phyloP scores from a whole-genome alignment of 64 coral and sea anemone genomes.

The Montipora efflorescens region DNA sequence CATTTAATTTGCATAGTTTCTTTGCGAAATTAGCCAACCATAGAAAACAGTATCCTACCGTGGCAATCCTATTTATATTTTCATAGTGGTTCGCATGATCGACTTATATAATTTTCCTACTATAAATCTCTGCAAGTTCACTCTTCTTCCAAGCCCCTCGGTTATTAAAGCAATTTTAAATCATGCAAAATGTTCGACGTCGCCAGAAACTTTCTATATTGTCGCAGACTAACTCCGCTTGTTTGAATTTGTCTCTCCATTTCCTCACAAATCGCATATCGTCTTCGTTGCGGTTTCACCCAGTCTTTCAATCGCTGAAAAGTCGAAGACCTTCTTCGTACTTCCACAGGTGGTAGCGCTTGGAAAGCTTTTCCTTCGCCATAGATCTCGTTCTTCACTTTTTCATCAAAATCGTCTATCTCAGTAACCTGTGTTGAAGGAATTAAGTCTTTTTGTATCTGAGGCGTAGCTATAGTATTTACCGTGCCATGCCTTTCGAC shows the following conservation, averaged over 20 bases:
- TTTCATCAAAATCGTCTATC: not conserved
- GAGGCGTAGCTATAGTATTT: not conserved
- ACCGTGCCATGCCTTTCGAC: not conserved
- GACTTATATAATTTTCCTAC: no score
- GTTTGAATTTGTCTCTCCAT: constrained; percentile 69
- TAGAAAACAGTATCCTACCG: no score
- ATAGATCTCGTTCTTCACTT: not conserved
- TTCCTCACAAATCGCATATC: constrained; percentile 74
- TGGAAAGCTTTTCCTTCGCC: not conserved
- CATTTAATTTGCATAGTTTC: no score
- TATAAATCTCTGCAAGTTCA: no score
- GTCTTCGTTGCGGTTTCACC: constrained; percentile 12
- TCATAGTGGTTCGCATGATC: no score
- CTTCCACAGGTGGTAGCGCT: not conserved
- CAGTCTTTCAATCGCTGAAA: constrained; percentile 19
- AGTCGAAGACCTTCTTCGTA: constrained; percentile 7
- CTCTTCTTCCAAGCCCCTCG: no score
- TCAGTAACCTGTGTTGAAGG: not conserved
- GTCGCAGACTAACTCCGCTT: constrained; percentile 44
- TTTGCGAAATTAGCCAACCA: no score
- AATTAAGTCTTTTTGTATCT: not conserved
- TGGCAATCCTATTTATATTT: no score
- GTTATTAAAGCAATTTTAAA: constrained; percentile 9
- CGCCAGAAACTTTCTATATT: constrained; percentile 59
- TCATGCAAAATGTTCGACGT: constrained; percentile 29